phyloP scores from a whole-genome alignment of 2,113 vertebrate genomes.

The Ammodytes dubius region DNA sequence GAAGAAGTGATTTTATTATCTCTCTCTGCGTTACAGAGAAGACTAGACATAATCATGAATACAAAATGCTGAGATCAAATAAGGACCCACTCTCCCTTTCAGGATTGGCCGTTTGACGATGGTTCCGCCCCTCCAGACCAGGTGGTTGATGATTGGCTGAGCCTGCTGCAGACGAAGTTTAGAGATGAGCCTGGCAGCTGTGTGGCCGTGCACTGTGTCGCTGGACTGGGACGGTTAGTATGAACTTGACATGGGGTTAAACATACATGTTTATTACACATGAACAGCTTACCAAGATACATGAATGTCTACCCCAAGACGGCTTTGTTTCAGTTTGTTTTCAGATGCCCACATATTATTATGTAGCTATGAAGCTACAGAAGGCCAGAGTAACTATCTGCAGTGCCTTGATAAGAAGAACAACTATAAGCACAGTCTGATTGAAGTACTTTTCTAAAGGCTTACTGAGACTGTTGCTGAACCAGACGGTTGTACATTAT shows the following conservation, averaged over 20 bases:
- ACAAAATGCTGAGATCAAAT: neutral
- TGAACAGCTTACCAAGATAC: neutral
- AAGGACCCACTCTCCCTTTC: neutral
- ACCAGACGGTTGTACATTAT: neutral
- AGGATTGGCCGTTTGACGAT: constrained; percentile 99
- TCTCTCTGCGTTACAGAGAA: neutral
- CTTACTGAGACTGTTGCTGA: neutral
- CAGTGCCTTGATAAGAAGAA: neutral
- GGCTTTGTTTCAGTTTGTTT: neutral
- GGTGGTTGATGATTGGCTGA: constrained; percentile 97
- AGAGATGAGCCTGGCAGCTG: constrained; percentile 94
- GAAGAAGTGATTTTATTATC: neutral
- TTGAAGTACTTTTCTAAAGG: neutral
- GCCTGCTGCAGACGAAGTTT: constrained; percentile 93
- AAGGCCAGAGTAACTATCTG: neutral
- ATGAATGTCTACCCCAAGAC: neutral
- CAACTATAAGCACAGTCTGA: neutral
- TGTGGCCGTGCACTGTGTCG: constrained; percentile 96
- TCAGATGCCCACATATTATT: neutral
- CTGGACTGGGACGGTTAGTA: constrained; percentile 92
- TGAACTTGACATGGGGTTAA: neutral
- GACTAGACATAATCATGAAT: neutral
- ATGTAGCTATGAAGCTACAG: neutral
- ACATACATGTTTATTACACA: neutral
- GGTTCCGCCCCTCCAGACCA: constrained; percentile 94